Conservation (phyloP, 2,113 vertebrate species). For the Festucalex cinctus region DNA sequence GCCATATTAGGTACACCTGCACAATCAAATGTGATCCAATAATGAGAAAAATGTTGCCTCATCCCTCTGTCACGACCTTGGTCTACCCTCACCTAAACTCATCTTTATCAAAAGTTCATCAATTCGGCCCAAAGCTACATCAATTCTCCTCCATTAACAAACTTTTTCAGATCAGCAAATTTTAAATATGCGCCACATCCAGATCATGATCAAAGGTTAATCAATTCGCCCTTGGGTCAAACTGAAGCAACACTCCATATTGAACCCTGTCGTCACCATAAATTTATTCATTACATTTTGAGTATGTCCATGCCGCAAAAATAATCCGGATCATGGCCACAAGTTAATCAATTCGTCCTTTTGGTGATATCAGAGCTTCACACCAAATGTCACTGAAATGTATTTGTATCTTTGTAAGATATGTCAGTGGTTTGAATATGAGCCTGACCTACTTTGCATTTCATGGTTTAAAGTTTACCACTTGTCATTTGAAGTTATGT, state of each 20-base stretch:
- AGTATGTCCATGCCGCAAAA: background rate
- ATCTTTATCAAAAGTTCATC: background rate
- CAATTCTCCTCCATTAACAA: background rate
- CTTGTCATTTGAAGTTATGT: too few relatives aligned
- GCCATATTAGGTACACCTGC: background rate
- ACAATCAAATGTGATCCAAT: background rate
- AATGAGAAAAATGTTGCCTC: background rate
- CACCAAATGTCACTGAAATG: background rate
- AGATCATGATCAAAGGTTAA: background rate
- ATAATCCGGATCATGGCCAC: background rate
- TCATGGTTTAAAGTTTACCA: too few relatives aligned
- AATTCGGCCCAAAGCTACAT: background rate
- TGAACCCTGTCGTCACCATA: background rate
- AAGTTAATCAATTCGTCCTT: slow-evolving; percentile 4
- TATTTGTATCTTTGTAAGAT: background rate
- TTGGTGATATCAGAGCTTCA: background rate
- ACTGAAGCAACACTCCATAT: background rate
- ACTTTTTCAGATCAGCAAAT: background rate
- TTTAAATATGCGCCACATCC: background rate
- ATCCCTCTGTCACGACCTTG: background rate
- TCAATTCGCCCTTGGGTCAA: background rate
- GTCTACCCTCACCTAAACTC: background rate
- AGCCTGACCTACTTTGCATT: background rate
- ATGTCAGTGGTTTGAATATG: background rate
- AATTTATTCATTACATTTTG: background rate